A percentile compares a stretch with the other conserved stretches of the same genome.
phyloP scores from a whole-genome alignment of 1,140 invertebrate species.

The Anastrepha obliqua region DNA sequence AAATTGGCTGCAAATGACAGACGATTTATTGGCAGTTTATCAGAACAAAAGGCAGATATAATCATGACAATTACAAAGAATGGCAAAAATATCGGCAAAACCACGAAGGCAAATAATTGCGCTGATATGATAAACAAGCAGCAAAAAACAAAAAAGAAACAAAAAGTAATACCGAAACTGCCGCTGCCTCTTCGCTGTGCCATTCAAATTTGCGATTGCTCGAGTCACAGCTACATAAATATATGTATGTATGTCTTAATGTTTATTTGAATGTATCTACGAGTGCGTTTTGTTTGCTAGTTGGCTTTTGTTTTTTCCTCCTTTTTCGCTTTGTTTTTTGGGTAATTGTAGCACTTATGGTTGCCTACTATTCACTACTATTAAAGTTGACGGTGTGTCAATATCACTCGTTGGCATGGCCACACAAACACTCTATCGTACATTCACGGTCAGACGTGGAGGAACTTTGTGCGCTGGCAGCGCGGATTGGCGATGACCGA shows the following conservation, averaged over 20 bases:
- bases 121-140: constrained; percentile 4
- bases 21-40: constrained; percentile 10
- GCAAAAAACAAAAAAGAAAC: background rate
- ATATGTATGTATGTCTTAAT: background rate
- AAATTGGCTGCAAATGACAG: background rate
- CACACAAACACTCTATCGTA: background rate
- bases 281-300: background rate
- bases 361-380: background rate
- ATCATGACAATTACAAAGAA: background rate
- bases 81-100: background rate
- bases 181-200: background rate
- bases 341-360: constrained; percentile 30
- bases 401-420: constrained; percentile 2
- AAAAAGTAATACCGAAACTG: background rate
- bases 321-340: background rate
- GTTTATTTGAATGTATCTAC: background rate
- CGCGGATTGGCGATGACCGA: background rate
- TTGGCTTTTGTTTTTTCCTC: background rate
- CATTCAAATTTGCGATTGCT: background rate
- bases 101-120: background rate
- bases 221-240: background rate
- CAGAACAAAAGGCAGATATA: background rate
- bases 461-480: background rate
- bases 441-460: background rate
- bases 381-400: background rate